Evolutionary conservation across 2,888 invertebrate genomes (phyloP).

Genomic region (Hydropsyche betteni): DNA sequence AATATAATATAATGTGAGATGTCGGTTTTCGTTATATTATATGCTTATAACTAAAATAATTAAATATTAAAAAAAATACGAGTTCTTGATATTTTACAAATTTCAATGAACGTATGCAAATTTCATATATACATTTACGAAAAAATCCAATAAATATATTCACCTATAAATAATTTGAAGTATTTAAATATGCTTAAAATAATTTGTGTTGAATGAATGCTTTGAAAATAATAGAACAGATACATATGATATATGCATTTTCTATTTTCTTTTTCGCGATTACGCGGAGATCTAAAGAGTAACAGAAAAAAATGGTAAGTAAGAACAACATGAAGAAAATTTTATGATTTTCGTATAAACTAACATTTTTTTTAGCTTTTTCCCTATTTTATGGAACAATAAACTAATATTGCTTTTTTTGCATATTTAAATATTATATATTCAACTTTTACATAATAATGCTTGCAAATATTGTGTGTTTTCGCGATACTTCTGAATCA

Average conservation of each 20-base stretch:
- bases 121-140: no score
- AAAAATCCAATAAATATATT: no score
- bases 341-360: slow-evolving; percentile 23
- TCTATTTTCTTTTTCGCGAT: slow-evolving; percentile 50
- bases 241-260: slow-evolving; percentile 47
- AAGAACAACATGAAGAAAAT: slow-evolving; percentile 38
- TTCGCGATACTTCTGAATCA: slow-evolving; percentile 9
- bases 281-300: slow-evolving; percentile 50
- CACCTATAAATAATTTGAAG: no score
- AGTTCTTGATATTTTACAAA: no score
- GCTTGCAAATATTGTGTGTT: slow-evolving; percentile 1
- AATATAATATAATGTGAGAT: no score
- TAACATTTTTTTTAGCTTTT: slow-evolving; percentile 27
- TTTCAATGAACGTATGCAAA: no score
- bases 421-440: slow-evolving; percentile 29
- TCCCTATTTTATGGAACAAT: neutral
- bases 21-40: neutral
- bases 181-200: slow-evolving; percentile 19
- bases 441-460: neutral
- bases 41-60: neutral
- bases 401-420: slow-evolving; percentile 30
- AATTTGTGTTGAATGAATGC: slow-evolving; percentile 13
- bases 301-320: slow-evolving; percentile 48
- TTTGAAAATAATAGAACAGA: slow-evolving; percentile 19
- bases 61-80: no score